These are phyloP conservation scores for Falcunculus frontatus DNA, from an alignment of 2,113 vertebrate genomes.

Conservation along the genomic window DNA sequence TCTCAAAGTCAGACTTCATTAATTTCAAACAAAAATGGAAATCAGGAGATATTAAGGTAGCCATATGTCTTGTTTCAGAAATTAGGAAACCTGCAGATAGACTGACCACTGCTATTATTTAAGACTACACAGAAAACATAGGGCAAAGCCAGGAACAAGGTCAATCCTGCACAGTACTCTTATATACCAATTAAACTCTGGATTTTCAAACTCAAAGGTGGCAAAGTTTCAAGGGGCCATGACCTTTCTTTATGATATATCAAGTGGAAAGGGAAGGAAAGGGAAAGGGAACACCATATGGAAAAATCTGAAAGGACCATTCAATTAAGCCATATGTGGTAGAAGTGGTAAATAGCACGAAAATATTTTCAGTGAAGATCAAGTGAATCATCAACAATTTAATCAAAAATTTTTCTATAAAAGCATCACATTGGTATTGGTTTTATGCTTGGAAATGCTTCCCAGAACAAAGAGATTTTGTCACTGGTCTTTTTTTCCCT, in stretches of 20 bases:
- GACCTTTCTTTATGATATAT: neutral
- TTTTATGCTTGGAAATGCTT: neutral
- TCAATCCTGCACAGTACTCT: neutral
- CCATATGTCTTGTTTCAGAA: neutral
- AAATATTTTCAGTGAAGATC: neutral
- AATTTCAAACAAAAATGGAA: neutral
- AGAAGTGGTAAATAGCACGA: neutral
- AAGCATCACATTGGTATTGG: neutral
- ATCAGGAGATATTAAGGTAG: neutral
- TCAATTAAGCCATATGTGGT: neutral
- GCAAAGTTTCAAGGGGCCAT: neutral
- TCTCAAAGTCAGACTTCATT: neutral
- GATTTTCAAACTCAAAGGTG: neutral
- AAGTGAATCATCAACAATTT: neutral
- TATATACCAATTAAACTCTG: fast-evolving
- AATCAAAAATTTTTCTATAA: neutral
- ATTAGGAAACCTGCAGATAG: neutral
- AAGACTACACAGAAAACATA: neutral
- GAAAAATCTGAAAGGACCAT: neutral
- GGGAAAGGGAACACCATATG: neutral
- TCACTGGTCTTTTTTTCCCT: neutral
- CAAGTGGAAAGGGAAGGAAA: neutral
- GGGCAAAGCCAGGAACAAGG: neutral
- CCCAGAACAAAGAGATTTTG: neutral
- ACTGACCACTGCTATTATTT: neutral